Base-by-base conservation (phyloP, 2,113 vertebrate species). In the Sturnira hondurensis region DNA sequence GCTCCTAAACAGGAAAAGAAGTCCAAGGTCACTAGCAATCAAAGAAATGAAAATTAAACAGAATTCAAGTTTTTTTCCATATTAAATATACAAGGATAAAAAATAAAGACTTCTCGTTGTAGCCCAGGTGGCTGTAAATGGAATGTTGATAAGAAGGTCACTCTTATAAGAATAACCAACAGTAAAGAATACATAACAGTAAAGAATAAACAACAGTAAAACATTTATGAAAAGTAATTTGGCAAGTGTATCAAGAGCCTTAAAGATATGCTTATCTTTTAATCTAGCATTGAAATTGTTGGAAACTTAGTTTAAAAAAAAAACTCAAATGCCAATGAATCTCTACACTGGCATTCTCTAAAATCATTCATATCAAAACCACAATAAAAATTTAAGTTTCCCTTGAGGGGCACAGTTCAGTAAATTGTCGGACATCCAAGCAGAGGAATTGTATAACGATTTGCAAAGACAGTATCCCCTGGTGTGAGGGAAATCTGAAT, bases 241-340 rank as follows among this genome's bases (percentile, higher is more conserved):
- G 73, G 56, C 33, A 93, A 78, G 36, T 61, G 7, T 67, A 82
- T 89, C n/a, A 88, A 91, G n/a, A 95, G 82, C 31, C 41, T 96
- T 89, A 76, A 91, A 89, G 47, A 89, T 76, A 61, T 7, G 45
- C 14, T 52, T 56, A 81, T 41, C 36, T 38, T 83, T 83, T 81
- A 89, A 86, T 68, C 36, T 2, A 58, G 68, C 31, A 77, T 5
- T 89, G 41, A 50, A 78, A 78, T 24, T 94, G 22, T 89, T 86
- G 36, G 61, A 43, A 78, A 86, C 85, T 77, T 68, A 74, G 26
- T 73, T 82, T 74, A 78, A 93, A n/a, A 45, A 63, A 63, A 96
- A 97, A 92, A 71, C 19, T 78, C 43, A 96, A 86, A 93, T 86
- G 36, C 19, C 82, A 96, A 41, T 36, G 36, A 93, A 76, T 83